Conservation (phyloP, 1,140 invertebrate genomes). For the Phenacoccus solenopsis region DNA sequence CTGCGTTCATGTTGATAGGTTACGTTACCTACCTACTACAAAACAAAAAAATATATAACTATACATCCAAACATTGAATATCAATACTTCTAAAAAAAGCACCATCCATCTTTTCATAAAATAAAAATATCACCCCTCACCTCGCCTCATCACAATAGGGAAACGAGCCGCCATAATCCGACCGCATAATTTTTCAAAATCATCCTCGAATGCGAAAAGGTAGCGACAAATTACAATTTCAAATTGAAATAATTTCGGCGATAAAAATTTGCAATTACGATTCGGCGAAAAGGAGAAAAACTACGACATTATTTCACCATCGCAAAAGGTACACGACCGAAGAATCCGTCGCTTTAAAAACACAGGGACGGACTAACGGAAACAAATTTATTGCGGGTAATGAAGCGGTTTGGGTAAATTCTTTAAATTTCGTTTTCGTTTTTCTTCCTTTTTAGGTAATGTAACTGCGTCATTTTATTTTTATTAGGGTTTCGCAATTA, state of each 20-base stretch:
- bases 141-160: no score
- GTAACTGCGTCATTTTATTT: constrained; percentile 8
- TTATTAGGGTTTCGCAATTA: constrained; percentile 11
- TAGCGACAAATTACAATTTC: neutral
- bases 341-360: neutral
- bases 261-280: neutral
- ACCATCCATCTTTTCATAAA: neutral
- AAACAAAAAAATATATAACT: no score
- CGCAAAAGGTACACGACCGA: neutral
- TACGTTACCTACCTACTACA: no score
- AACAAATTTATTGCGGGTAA: neutral
- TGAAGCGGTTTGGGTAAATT: constrained; percentile 12
- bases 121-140: no score
- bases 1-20: no score
- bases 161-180: no score
- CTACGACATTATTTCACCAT: neutral
- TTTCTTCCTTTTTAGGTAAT: constrained; percentile 12
- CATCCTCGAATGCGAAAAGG: neutral
- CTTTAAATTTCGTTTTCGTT: constrained; percentile 10
- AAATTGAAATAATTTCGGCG: neutral
- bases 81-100: neutral
- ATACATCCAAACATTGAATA: no score
- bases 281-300: neutral
- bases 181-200: neutral
- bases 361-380: neutral